Percentiles rank a stretch among this genome's conserved stretches.
phyloP scores from a whole-genome alignment of 2,113 vertebrate genomes.

The Nansenia antarctica region DNA sequence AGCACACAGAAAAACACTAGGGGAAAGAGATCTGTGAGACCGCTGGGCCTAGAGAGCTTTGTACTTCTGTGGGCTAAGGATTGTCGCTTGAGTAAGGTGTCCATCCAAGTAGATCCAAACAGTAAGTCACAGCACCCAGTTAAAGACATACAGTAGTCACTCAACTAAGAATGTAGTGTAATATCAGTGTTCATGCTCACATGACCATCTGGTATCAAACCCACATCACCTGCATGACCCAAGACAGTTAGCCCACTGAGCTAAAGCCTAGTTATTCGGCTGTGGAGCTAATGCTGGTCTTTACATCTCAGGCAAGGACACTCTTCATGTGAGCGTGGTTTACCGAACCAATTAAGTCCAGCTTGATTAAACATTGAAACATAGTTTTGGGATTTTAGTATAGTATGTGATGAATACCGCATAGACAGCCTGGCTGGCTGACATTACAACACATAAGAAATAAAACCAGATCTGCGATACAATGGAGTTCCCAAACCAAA shows the following conservation, averaged over 20 bases:
- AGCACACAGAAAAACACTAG: slow-evolving; percentile 16
- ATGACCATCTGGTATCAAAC: background rate
- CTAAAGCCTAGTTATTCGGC: too few relatives aligned
- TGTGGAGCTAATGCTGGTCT: too few relatives aligned
- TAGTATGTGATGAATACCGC: background rate
- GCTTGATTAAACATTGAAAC: too few relatives aligned
- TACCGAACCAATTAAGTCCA: too few relatives aligned
- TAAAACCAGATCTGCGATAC: slow-evolving; percentile 54
- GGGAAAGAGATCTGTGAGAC: background rate
- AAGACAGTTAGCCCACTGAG: background rate
- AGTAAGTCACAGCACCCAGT: background rate
- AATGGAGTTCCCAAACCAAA: slow-evolving; percentile 18
- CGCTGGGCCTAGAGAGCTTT: background rate
- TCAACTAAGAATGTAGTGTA: background rate
- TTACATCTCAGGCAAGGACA: too few relatives aligned
- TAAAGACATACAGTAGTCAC: background rate
- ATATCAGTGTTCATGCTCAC: background rate
- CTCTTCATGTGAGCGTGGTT: too few relatives aligned
- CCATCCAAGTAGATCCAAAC: background rate
- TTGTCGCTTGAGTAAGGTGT: background rate
- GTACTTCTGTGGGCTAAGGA: background rate
- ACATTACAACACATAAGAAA: too few relatives aligned
- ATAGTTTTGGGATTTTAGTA: background rate
- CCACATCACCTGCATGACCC: background rate
- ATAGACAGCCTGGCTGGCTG: slow-evolving; percentile 16